Percentiles rank a stretch among this genome's conserved stretches.
phyloP scores from a whole-genome alignment of 1,140 invertebrate genomes.

The Phocides pigmalion region DNA sequence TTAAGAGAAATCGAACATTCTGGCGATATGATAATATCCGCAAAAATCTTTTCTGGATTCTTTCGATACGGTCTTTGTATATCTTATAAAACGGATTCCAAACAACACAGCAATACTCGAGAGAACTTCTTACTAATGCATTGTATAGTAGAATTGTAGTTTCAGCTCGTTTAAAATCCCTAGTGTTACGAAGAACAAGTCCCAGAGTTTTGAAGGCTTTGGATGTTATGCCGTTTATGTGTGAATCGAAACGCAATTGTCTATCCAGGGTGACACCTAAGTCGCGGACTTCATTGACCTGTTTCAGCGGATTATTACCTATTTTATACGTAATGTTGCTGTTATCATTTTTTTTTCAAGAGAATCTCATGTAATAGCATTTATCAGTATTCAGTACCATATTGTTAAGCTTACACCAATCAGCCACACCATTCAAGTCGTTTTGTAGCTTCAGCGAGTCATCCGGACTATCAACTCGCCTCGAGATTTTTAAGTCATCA shows the following conservation, averaged over 20 bases:
- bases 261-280: slow-evolving; percentile 15
- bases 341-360: slow-evolving; percentile 18
- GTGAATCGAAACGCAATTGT: slow-evolving; percentile 15
- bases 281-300: slow-evolving; percentile 27
- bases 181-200: slow-evolving; percentile 21
- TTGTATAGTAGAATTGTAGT: slow-evolving; percentile 31
- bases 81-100: slow-evolving; percentile 24
- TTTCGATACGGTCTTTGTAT: slow-evolving; percentile 25
- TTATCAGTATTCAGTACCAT: slow-evolving; percentile 24
- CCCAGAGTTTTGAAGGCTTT: slow-evolving; percentile 22
- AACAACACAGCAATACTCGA: slow-evolving; percentile 25
- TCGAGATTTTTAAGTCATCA: slow-evolving; percentile 30
- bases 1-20: too few species aligned
- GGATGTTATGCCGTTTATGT: neutral
- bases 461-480: neutral
- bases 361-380: slow-evolving; percentile 9
- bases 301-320: neutral
- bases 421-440: slow-evolving; percentile 14
- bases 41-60: slow-evolving; percentile 26
- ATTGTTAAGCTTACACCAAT: slow-evolving; percentile 25
- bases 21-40: slow-evolving; percentile 16
- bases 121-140: slow-evolving; percentile 20
- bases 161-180: slow-evolving; percentile 15
- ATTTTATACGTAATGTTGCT: neutral
- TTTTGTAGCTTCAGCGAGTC: slow-evolving; percentile 19